These are phyloP conservation scores for Isichthys henryi DNA, from an alignment of 2,113 vertebrate genomes.

Conservation along the genomic window DNA sequence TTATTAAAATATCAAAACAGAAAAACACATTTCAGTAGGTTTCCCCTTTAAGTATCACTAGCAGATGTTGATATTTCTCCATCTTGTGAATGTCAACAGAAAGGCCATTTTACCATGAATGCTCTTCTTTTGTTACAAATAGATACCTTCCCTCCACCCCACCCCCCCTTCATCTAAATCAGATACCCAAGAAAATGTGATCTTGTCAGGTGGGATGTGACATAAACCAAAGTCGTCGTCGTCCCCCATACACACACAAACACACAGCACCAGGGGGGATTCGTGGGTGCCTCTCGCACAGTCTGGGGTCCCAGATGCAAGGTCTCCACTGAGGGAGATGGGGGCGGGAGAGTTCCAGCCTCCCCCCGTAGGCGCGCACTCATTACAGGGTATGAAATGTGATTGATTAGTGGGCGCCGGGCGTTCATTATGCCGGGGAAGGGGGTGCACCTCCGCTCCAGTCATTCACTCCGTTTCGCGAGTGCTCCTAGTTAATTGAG, in stretches of 20 bases:
- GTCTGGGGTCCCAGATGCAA: neutral
- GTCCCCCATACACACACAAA: neutral
- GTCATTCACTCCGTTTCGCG: constrained; percentile 33
- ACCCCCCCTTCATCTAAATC: neutral
- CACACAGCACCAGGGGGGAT: neutral
- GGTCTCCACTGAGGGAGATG: neutral
- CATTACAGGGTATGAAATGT: constrained; percentile 61
- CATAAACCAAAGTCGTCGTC: neutral
- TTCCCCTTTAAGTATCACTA: neutral
- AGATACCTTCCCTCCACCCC: neutral
- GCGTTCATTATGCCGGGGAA: constrained; percentile 40
- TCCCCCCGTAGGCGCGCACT: constrained; percentile 31
- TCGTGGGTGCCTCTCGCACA: neutral
- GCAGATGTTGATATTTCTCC: neutral
- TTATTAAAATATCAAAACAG: neutral
- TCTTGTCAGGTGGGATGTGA: neutral
- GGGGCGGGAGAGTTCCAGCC: neutral
- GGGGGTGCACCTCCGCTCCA: constrained; percentile 30
- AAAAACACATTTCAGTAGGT: neutral
- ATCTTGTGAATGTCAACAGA: neutral
- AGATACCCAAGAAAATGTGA: neutral
- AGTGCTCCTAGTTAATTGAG: constrained; percentile 42
- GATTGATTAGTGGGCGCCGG: constrained; percentile 58
- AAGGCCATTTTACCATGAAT: neutral
- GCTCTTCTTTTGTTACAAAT: neutral